phyloP scores from a whole-genome alignment of 2,888 invertebrate species.

The Abscondita cerata region DNA sequence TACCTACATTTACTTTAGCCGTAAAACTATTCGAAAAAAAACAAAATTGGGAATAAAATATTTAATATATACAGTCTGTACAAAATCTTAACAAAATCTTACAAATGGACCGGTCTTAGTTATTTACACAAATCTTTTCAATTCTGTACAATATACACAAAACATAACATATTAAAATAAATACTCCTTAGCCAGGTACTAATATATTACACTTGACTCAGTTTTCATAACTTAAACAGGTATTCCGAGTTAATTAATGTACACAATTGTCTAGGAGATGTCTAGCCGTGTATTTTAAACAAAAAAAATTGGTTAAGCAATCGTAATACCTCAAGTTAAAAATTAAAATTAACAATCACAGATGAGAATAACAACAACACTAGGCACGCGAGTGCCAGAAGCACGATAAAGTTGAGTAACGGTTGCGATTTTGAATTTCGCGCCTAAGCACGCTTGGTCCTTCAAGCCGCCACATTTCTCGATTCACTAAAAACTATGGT shows the following conservation, averaged over 20 bases:
- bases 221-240: conserved; percentile 31
- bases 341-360: conserved; percentile 44
- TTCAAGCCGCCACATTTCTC: conserved; percentile 16
- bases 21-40: not conserved
- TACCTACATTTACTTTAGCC: not conserved
- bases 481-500: conserved; percentile 23
- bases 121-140: conserved; percentile 46
- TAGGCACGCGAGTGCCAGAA: conserved; percentile 32
- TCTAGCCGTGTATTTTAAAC: not conserved
- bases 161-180: conserved; percentile 47
- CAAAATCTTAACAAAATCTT: conserved; percentile 50
- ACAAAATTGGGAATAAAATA: conserved; percentile 40
- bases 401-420: conserved; percentile 24
- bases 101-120: conserved; percentile 25
- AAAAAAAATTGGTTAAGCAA: conserved; percentile 24
- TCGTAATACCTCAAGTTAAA: conserved; percentile 40
- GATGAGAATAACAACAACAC: conserved; percentile 38
- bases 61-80: conserved; percentile 57
- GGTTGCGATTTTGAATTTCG: conserved; percentile 26
- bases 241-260: conserved; percentile 27
- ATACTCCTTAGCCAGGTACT: conserved; percentile 60
- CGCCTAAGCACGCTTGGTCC: conserved; percentile 21
- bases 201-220: conserved; percentile 57
- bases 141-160: conserved; percentile 45
- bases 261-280: not conserved